Evolutionary conservation across 2,888 invertebrate species (phyloP).

Genomic region (Harpagoxenus sublaevis): DNA sequence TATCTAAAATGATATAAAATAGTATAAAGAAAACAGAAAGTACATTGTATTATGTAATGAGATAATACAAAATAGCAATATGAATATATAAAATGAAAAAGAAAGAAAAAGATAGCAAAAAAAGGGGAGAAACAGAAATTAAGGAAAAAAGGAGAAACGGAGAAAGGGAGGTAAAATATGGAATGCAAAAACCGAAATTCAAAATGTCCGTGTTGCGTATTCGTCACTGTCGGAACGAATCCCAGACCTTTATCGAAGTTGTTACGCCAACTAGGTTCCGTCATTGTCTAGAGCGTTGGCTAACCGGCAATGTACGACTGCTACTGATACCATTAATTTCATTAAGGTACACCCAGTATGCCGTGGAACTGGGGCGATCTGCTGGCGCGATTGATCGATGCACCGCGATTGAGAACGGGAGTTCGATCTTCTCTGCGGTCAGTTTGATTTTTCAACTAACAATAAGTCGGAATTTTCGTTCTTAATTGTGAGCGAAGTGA

Average conservation of each 20-base stretch:
- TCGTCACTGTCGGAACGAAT: constrained; percentile 77
- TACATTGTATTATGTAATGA: too few species aligned
- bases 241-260: constrained; percentile 75
- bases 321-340: constrained; percentile 70
- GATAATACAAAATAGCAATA: not conserved
- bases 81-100: not conserved
- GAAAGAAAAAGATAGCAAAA: not conserved
- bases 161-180: constrained; percentile 23
- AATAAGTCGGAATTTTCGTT: not conserved
- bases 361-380: constrained; percentile 50
- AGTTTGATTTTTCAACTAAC: not conserved
- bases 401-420: constrained; percentile 21
- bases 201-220: constrained; percentile 70
- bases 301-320: constrained; percentile 57
- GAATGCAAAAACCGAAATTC: constrained; percentile 58
- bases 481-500: not conserved
- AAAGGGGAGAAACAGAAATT: not conserved
- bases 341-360: constrained; percentile 60
- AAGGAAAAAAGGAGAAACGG: too few species aligned
- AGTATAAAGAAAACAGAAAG: not conserved
- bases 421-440: constrained; percentile 15
- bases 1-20: not conserved
- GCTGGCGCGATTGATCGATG: constrained; percentile 61
- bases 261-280: constrained; percentile 80
- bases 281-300: constrained; percentile 77